Percentiles rank a stretch among this genome's conserved stretches.
These are phyloP conservation scores for Condylostylus longicornis DNA, from an alignment of 1,140 invertebrate genomes.

Conservation along the genomic window DNA sequence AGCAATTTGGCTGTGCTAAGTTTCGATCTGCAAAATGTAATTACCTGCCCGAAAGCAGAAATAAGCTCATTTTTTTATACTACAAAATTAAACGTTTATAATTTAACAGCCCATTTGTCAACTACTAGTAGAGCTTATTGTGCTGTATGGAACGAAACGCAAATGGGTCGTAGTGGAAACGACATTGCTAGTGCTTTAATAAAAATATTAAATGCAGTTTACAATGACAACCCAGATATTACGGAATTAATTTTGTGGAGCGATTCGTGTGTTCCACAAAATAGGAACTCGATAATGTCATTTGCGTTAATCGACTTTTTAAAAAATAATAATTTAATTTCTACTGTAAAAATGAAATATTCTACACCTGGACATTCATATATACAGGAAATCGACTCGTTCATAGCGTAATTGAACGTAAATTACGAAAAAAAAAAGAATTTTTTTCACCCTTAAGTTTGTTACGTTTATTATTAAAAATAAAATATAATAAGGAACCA, in stretches of 20 bases:
- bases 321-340: constrained; percentile 8
- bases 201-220: constrained; percentile 12
- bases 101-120: constrained; percentile 13
- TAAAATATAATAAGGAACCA: neutral
- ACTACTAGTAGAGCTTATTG: constrained; percentile 12
- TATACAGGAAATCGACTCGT: constrained; percentile 17
- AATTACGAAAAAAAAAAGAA: constrained; percentile 11
- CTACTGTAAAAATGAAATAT: constrained; percentile 17
- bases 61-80: constrained; percentile 13
- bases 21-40: constrained; percentile 18
- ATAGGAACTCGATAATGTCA: constrained; percentile 16
- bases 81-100: constrained; percentile 15
- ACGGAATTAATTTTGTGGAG: constrained; percentile 15
- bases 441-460: constrained; percentile 13
- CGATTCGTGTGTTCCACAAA: constrained; percentile 19
- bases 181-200: constrained; percentile 14
- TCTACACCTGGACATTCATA: constrained; percentile 16
- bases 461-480: neutral
- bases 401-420: constrained; percentile 17
- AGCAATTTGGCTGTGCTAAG: constrained; percentile 6
- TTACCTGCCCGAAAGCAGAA: constrained; percentile 14
- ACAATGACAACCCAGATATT: constrained; percentile 8
- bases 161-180: constrained; percentile 13
- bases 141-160: constrained; percentile 12
- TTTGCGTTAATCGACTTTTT: constrained; percentile 13